Evolutionary conservation across 2,888 invertebrate species (phyloP).

Genomic region (Timandra comae): DNA sequence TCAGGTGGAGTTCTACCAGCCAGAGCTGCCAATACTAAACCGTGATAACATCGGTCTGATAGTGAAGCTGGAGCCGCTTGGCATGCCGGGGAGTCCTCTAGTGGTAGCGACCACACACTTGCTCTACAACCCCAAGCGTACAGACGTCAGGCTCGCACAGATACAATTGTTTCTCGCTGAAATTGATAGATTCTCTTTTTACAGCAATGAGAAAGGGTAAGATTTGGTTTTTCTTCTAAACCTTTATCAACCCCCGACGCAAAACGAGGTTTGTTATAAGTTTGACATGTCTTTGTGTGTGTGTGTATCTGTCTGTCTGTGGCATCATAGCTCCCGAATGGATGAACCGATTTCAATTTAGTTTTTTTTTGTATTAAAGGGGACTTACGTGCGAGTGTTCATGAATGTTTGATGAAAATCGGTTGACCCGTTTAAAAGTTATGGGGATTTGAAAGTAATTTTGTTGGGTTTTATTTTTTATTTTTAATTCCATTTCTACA

Average conservation of each 20-base stretch:
- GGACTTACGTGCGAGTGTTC: too few species aligned
- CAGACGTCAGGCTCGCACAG: constrained; percentile 94
- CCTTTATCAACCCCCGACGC: neutral
- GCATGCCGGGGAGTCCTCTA: constrained; percentile 69
- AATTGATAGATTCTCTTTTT: constrained; percentile 85
- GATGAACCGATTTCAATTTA: too few species aligned
- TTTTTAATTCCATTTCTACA: too few species aligned
- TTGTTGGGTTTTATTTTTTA: too few species aligned
- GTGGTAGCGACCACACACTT: constrained; percentile 96
- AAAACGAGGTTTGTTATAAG: too few species aligned
- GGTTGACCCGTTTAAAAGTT: too few species aligned
- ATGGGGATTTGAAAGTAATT: too few species aligned
- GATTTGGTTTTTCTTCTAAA: constrained; percentile 15
- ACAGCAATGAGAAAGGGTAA: constrained; percentile 39
- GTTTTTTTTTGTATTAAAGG: too few species aligned
- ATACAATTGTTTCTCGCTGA: constrained; percentile 89
- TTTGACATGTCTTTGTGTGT: too few species aligned
- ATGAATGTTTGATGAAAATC: too few species aligned
- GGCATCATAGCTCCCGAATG: too few species aligned
- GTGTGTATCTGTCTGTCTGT: too few species aligned
- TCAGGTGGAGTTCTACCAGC: constrained; percentile 80
- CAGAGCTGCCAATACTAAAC: constrained; percentile 80
- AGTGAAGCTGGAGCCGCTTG: constrained; percentile 80
- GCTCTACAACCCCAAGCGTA: constrained; percentile 91
- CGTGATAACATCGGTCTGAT: constrained; percentile 93